phyloP scores from a whole-genome alignment of 2,888 invertebrate species.

The Aradus depressus region DNA sequence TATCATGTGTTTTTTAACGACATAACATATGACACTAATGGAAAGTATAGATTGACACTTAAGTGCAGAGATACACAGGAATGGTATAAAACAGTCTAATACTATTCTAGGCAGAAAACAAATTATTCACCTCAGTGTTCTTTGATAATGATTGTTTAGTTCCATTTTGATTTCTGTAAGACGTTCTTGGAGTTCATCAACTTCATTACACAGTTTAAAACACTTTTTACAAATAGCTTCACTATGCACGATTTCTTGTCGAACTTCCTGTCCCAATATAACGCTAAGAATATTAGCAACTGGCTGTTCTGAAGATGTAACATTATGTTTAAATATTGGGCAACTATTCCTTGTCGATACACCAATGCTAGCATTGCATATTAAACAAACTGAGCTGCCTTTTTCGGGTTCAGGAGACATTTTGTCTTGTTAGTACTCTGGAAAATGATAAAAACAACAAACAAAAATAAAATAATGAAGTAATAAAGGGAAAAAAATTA shows the following conservation, averaged over 20 bases:
- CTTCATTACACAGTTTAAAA: slow-evolving; percentile 48
- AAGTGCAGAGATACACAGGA: no score
- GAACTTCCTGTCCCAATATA: slow-evolving; percentile 42
- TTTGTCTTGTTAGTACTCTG: no score
- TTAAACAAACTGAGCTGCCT: slow-evolving; percentile 40
- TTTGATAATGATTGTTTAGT: slow-evolving; percentile 43
- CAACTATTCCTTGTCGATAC: slow-evolving; percentile 44
- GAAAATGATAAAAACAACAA: not conserved
- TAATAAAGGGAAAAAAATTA: not conserved
- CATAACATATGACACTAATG: no score
- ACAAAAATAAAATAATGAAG: not conserved
- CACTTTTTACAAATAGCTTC: slow-evolving; percentile 54
- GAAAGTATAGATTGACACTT: no score
- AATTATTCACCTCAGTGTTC: slow-evolving; percentile 35
- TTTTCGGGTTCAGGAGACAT: slow-evolving; percentile 25
- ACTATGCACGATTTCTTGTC: slow-evolving; percentile 42
- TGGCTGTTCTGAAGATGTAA: slow-evolving; percentile 36
- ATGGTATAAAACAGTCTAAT: no score
- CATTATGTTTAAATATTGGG: slow-evolving; percentile 41
- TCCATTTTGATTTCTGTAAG: slow-evolving; percentile 43
- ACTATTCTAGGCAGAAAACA: no score
- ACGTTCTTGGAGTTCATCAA: slow-evolving; percentile 36
- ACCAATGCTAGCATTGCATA: slow-evolving; percentile 48
- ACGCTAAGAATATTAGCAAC: slow-evolving; percentile 39
- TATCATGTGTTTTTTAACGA: no score